phyloP scores from a whole-genome alignment of 64 coral and sea anemone genomes.

The Montipora sp. region DNA sequence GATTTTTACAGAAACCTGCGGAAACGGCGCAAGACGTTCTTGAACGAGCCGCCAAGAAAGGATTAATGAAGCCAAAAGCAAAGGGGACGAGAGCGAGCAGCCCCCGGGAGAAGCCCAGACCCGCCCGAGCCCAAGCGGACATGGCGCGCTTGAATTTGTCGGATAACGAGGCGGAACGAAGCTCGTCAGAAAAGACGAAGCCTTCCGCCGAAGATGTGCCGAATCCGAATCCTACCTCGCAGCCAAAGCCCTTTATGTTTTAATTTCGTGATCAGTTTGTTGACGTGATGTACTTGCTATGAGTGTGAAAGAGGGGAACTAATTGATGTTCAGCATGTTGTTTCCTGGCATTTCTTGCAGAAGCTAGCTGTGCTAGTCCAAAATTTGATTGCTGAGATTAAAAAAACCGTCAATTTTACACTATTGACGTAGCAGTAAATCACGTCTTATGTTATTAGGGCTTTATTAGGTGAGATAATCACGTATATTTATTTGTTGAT shows the following conservation, averaged over 20 bases:
- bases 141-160: conserved; percentile 44
- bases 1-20: conserved; percentile 47
- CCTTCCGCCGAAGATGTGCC: conserved; percentile 61
- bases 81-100: conserved; percentile 17
- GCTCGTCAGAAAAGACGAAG: not conserved
- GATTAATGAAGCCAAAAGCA: conserved; percentile 72
- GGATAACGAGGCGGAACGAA: conserved; percentile 42
- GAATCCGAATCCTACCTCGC: not conserved
- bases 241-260: conserved; percentile 42
- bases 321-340: no score
- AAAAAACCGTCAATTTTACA: no score
- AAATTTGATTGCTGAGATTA: no score
- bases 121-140: conserved; percentile 20
- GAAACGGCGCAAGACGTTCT: conserved; percentile 74
- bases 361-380: no score
- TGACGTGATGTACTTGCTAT: not conserved
- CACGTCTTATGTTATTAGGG: no score
- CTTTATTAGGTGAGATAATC: no score
- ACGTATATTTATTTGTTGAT: no score
- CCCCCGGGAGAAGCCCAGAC: conserved; percentile 32
- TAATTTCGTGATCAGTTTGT: not conserved
- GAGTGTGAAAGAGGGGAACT: not conserved
- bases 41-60: conserved; percentile 84
- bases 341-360: no score
- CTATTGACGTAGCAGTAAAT: no score